Base-by-base conservation (phyloP, 2,888 invertebrate genomes). In the Xestia xanthographa region DNA sequence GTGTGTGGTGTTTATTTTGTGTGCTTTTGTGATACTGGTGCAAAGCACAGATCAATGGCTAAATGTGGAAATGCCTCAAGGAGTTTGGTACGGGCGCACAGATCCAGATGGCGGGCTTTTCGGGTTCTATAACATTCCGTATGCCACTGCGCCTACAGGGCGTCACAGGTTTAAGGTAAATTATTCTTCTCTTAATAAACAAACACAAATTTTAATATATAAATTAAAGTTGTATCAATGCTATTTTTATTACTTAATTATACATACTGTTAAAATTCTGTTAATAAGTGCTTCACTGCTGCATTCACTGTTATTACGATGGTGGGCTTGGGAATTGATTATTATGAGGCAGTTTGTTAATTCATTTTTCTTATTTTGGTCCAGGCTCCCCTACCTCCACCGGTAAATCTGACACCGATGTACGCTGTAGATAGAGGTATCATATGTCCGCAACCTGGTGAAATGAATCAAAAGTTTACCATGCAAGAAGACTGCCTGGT, bases 401-500 rank as follows among this genome's bases (percentile, higher is more conserved):
- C 92, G 4, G 71, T 69, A 50, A 93, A 92, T 91, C 67, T 77
- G 11, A 77, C 87, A 20, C 81, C 91, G 1, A 88, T 91, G 48
- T 89, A 92, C 79, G 93, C 92, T 58, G 53, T 86, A 5, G 72
- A 90, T 70, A 83, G 79, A 34, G 22, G 68, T 11, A 88, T 92
- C 8, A 63, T 83, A 58, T 93, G 93, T 72, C 92, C 92, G 6
- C 92, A 92, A 80, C 48, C 77, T 12, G 0, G 8, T 69, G 1
- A 2, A 8, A 43, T n/a, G 17, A 79, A 73, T 41, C 41, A 11
- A 41, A 41, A 9, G 41, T 41, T 41, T 41, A 41, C 11, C n/a
- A 87, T 85, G 78, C 77, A 50, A 53, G 94, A 95, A 84, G 91
- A 95, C 75, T 95, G 95, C 76, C 90, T 95, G 5, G 88, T 93